Conservation (phyloP, 1,140 invertebrate genomes). For the Drosophila bocki region DNA sequence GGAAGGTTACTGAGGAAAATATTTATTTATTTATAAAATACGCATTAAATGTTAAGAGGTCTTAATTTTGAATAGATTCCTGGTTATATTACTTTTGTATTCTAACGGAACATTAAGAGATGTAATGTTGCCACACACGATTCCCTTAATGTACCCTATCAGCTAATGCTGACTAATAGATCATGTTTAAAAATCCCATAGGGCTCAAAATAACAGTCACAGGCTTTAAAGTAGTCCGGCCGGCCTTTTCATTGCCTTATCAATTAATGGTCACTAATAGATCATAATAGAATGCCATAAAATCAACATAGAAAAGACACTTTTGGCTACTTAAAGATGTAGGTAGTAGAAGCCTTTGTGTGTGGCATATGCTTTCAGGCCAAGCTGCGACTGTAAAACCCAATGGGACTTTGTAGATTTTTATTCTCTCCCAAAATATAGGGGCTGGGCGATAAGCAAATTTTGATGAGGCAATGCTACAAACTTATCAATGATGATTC, state of each 20-base stretch:
- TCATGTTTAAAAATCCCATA: conserved; percentile 4
- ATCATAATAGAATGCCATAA: conserved; percentile 75
- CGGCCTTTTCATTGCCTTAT: conserved; percentile 51
- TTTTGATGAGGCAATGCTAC: conserved; percentile 52
- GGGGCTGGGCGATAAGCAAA: conserved; percentile 58
- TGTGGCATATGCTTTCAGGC: conserved; percentile 38
- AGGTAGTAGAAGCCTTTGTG: conserved; percentile 43
- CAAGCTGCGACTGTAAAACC: not conserved
- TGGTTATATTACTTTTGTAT: not conserved
- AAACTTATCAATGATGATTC: conserved; percentile 54
- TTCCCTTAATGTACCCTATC: conserved; percentile 1
- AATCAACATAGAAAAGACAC: conserved; percentile 49
- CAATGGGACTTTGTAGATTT: conserved; percentile 27
- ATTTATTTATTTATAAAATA: not conserved
- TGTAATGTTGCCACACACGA: conserved; percentile 5
- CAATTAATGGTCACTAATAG: conserved; percentile 77
- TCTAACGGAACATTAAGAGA: not conserved
- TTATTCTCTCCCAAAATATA: conserved; percentile 35
- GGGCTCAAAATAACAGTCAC: not conserved
- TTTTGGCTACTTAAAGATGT: conserved; percentile 58
- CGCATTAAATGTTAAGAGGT: not conserved
- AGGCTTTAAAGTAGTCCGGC: conserved; percentile 9
- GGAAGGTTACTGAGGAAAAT: too few relatives aligned
- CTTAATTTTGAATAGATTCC: not conserved
- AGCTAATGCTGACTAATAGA: conserved; percentile 20